Conservation (phyloP, 1,140 invertebrate species). For the Papilio helenus region DNA sequence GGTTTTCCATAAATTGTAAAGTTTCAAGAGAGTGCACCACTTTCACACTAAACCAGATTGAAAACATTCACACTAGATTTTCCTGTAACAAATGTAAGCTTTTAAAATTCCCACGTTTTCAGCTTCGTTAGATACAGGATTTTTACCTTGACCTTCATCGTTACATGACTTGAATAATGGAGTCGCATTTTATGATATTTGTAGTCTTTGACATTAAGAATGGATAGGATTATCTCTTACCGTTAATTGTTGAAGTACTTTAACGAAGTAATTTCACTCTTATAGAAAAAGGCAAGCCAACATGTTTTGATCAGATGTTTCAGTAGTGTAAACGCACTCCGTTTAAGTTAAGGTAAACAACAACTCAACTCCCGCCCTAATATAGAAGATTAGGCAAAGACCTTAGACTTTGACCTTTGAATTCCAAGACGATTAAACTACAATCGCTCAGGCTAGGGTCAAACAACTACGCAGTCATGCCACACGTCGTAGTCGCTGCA, state of each 20-base stretch:
- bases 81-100: constrained; percentile 16
- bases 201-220: background rate
- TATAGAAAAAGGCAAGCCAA: no score
- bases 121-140: background rate
- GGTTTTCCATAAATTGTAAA: background rate
- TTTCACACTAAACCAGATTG: constrained; percentile 18
- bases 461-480: no score
- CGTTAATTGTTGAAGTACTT: no score
- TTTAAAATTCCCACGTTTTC: constrained; percentile 12
- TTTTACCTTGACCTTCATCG: constrained; percentile 17
- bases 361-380: background rate
- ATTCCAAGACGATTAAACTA: no score
- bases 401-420: no score
- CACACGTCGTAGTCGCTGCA: no score
- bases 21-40: background rate
- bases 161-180: constrained; percentile 7
- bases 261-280: no score
- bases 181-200: background rate
- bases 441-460: no score
- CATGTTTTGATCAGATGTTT: no score
- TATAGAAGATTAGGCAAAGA: no score
- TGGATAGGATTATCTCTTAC: background rate
- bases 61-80: constrained; percentile 17
- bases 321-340: no score
- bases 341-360: no score